These are phyloP conservation scores for Hozukius guyotensis DNA, from an alignment of 2,797 vertebrate species.

Conservation along the genomic window DNA sequence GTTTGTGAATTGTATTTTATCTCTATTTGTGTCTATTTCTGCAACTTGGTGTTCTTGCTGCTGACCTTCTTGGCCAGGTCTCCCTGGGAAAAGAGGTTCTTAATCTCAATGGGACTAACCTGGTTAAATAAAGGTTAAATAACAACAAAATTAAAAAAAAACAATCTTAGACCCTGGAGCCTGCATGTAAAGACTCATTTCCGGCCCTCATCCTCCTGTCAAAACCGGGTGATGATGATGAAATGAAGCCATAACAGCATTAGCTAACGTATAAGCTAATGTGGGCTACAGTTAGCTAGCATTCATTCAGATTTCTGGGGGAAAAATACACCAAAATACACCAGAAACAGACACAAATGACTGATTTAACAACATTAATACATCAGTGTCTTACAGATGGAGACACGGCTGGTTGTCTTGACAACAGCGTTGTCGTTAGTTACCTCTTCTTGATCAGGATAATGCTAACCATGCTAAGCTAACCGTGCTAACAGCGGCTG, in stretches of 20 bases:
- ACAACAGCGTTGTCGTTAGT: neutral
- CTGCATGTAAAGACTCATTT: neutral
- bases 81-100: too few relatives aligned
- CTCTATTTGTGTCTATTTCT: too few relatives aligned
- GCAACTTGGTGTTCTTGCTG: too few relatives aligned
- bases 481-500: conserved; percentile 41
- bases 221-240: neutral
- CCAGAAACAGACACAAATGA: accelerated
- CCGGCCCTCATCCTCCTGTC: neutral
- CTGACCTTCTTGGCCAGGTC: too few relatives aligned
- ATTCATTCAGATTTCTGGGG: neutral
- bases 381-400: accelerated
- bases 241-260: conserved; percentile 12
- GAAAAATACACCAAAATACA: neutral
- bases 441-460: neutral
- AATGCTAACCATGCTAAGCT: conserved; percentile 49
- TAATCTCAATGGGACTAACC: too few relatives aligned
- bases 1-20: too few relatives aligned
- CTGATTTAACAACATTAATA: accelerated
- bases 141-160: too few relatives aligned
- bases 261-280: conserved; percentile 41
- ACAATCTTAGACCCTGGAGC: accelerated
- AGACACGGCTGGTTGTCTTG: accelerated
- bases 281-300: conserved; percentile 4
- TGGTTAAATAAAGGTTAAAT: too few relatives aligned